Evolutionary conservation across 2,113 vertebrate genomes (phyloP), one percentile per base, ranked within the genome.

Genomic region (Oreochromis aureus): DNA sequence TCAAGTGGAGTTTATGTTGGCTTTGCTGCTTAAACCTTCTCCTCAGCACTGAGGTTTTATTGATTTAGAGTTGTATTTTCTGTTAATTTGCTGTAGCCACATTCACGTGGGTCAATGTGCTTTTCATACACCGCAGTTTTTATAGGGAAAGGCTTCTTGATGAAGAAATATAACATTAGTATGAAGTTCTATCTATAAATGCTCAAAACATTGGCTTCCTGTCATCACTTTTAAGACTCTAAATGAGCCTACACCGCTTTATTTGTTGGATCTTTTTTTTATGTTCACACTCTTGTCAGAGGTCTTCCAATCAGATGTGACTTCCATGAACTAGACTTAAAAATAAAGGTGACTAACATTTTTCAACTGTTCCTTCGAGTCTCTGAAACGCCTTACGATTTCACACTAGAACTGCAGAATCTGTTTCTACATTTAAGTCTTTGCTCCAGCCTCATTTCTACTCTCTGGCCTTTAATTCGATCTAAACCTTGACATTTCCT

Each of bases 231-330:
- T 44, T 16, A 71, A 71, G 66, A 24, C 36, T 44, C 12, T 71
- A 44, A 44, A 71, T 6, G 39, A 24, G 0, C 39, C n/a, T 15
- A 15, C n/a, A 71, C 3, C 0, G 12, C 39, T 44, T 24, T 44
- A 71, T 6, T 16, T 71, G 39, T 44, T 1, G 0, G n/a, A 0
- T 71, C 0, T 71, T 24, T 10, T 24, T 10, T 44, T 1, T 15
- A 71, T 44, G 0, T 24, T 24, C n/a, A 10, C 39, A 24, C 1
- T 71, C 3, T 12, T 24, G 66, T 44, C 36, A 44, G 66, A 44
- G 3, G n/a, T 9, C n/a, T n/a, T n/a, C 63, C n/a, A 41, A 69
- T 69, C 66, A 71, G 36, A 71, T 71, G 11, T 24, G 12, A 41
- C 66, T 71, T 71, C 36, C n/a, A 71, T 22, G 24, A 71, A 41